phyloP scores from a whole-genome alignment of 2,797 vertebrate genomes.

The Hippoglossus hippoglossus region DNA sequence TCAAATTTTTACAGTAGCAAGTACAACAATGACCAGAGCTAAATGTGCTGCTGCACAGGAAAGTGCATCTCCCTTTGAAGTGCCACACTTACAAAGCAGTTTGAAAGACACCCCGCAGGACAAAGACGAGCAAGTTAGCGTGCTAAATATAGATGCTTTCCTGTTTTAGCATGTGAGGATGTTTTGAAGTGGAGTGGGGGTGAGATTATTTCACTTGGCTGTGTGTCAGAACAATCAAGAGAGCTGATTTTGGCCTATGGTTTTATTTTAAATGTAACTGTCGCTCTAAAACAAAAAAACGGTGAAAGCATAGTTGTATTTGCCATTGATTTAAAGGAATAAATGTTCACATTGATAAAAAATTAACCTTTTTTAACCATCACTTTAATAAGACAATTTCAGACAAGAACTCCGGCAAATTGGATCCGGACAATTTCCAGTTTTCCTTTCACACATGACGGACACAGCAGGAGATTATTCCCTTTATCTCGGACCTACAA shows the following conservation, averaged over 20 bases:
- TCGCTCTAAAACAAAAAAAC: background rate
- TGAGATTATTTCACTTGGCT: slow-evolving; percentile 10
- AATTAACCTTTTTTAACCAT: no score
- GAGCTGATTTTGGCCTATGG: background rate
- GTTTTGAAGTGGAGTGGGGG: slow-evolving; percentile 28
- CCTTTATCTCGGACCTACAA: background rate
- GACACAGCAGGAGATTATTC: background rate
- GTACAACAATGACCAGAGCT: slow-evolving; percentile 15
- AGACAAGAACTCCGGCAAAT: no score
- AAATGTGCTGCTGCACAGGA: slow-evolving; percentile 52
- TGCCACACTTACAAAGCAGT: slow-evolving; percentile 28
- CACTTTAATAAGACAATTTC: no score
- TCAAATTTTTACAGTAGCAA: background rate
- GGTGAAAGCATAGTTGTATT: no score
- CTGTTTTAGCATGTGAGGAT: slow-evolving; percentile 42
- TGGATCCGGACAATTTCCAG: no score
- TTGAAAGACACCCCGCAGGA: slow-evolving; percentile 43
- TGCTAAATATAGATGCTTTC: slow-evolving; percentile 60
- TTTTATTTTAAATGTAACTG: background rate
- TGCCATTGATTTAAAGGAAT: no score
- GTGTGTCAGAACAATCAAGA: background rate
- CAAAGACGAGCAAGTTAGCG: slow-evolving; percentile 40
- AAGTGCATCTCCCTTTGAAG: slow-evolving; percentile 53
- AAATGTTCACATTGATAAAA: background rate
- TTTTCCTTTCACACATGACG: no score